Percentiles rank a stretch among this genome's conserved stretches.
These are phyloP conservation scores for Crotophaga sulcirostris DNA, from an alignment of 2,113 vertebrate species.

Conservation along the genomic window DNA sequence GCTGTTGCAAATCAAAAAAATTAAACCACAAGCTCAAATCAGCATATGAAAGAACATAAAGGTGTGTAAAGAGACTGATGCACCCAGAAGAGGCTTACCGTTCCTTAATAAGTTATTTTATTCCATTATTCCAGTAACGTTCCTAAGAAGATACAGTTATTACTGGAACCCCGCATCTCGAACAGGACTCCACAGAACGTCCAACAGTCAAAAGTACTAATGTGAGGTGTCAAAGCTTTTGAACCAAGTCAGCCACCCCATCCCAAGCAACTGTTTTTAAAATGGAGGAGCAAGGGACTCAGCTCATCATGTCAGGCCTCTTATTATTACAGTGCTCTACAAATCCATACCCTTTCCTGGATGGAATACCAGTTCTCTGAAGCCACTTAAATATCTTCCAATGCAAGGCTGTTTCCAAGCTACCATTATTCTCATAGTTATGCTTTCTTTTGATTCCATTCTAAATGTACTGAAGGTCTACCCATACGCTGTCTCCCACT, in stretches of 20 bases:
- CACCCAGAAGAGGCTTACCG: neutral
- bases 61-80: neutral
- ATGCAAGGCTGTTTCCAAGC: neutral
- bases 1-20: neutral
- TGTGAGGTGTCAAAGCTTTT: neutral
- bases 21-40: neutral
- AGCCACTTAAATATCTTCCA: neutral
- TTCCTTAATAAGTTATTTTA: neutral
- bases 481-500: neutral
- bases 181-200: neutral
- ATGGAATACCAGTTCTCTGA: neutral
- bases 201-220: neutral
- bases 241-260: neutral
- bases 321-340: neutral
- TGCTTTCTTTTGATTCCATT: neutral
- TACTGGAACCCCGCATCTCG: neutral
- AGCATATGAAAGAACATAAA: neutral
- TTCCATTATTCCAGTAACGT: neutral
- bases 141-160: neutral
- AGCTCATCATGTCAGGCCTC: neutral
- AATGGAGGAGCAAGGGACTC: neutral
- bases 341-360: neutral
- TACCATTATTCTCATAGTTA: neutral
- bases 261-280: neutral
- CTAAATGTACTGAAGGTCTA: neutral